Conservation (phyloP, 37 sponge, comb jelly and placozoan genomes). For the Ianthella basta region DNA sequence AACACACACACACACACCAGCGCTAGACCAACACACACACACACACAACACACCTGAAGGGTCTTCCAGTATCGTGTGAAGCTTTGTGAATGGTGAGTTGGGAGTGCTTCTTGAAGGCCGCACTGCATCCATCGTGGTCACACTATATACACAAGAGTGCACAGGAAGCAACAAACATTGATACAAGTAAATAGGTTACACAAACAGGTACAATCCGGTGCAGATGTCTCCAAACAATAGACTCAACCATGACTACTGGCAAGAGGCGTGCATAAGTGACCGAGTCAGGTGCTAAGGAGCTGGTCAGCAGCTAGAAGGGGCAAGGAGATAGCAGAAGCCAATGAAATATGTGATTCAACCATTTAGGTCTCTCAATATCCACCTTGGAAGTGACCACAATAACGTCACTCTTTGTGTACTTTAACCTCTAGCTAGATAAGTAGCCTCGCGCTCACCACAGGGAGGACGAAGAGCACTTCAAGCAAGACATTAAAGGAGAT, state of each 20-base stretch:
- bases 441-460: neutral
- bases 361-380: neutral
- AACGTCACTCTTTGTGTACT: neutral
- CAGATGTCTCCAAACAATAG: neutral
- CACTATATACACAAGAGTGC: constrained; percentile 42
- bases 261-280: neutral
- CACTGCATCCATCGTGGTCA: constrained; percentile 47
- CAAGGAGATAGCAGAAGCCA: neutral
- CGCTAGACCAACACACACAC: no score
- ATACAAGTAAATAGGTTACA: neutral
- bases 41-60: constrained; percentile 34
- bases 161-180: neutral
- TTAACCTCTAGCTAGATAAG: neutral
- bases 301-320: neutral
- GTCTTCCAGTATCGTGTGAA: constrained; percentile 25
- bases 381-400: constrained; percentile 13
- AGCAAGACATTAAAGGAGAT: no score
- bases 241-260: neutral
- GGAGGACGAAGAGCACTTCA: no score
- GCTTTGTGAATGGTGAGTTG: constrained; percentile 50
- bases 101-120: constrained; percentile 59
- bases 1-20: no score
- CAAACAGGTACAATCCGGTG: no score
- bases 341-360: constrained; percentile 1
- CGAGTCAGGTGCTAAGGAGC: neutral